A percentile compares a stretch with the other conserved stretches of the same genome.
phyloP scores from a whole-genome alignment of 2,113 vertebrate species.

The Upupa epops region DNA sequence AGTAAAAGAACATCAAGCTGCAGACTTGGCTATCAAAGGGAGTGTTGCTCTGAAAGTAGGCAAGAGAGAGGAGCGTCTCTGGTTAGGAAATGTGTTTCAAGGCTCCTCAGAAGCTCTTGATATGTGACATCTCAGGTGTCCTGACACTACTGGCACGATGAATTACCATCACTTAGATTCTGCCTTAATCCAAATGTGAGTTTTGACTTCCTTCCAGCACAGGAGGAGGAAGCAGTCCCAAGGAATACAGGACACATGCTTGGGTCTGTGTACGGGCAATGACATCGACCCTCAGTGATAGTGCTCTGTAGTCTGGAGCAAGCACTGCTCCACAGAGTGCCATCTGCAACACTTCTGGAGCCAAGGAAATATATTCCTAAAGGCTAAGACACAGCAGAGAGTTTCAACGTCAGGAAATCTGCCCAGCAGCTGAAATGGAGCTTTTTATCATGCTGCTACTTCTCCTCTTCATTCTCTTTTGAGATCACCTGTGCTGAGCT shows the following conservation, averaged over 20 bases:
- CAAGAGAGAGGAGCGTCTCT: background rate
- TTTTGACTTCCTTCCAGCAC: background rate
- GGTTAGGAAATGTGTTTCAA: background rate
- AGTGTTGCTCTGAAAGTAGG: background rate
- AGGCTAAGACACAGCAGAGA: slow-evolving; percentile 9
- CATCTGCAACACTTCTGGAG: background rate
- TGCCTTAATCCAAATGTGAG: background rate
- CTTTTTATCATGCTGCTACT: slow-evolving; percentile 13
- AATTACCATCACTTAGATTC: background rate
- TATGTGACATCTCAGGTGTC: background rate
- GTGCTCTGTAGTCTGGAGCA: background rate
- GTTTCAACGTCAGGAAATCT: background rate
- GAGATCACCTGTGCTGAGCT: background rate
- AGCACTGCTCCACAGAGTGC: background rate
- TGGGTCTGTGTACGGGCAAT: background rate
- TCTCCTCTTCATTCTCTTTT: slow-evolving; percentile 12
- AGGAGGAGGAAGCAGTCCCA: background rate
- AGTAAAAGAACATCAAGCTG: background rate
- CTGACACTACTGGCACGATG: background rate
- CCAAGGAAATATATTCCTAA: slow-evolving; percentile 7
- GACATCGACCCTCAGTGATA: background rate
- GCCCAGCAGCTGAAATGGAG: background rate
- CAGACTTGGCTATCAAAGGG: background rate
- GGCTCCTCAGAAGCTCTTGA: background rate
- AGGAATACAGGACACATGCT: background rate